These are phyloP conservation scores for Microtus ochrogaster DNA, from an alignment of 2,113 vertebrate species.

Conservation along the genomic window DNA sequence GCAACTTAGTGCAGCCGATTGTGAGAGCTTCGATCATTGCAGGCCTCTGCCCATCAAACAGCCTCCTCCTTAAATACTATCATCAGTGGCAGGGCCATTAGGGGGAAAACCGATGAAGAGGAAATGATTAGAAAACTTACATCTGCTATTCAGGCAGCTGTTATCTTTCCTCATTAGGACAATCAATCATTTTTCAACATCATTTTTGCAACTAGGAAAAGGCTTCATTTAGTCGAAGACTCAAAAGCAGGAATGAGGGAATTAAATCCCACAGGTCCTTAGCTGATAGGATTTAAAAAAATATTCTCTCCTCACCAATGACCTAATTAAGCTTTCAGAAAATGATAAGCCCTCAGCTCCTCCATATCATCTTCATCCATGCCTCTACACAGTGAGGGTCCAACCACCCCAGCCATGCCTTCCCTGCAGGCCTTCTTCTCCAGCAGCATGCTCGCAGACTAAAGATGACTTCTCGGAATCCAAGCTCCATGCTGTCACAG, in stretches of 20 bases:
- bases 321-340: conserved; percentile 78
- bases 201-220: conserved; percentile 79
- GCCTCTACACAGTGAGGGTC: neutral
- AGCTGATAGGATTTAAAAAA: conserved; percentile 67
- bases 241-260: conserved; percentile 69
- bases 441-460: neutral
- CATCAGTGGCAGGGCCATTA: conserved; percentile 74
- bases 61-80: conserved; percentile 78
- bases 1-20: neutral
- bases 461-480: neutral
- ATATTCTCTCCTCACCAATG: conserved; percentile 76
- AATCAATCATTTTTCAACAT: conserved; percentile 81
- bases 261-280: conserved; percentile 79
- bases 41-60: conserved; percentile 66
- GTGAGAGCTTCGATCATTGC: neutral
- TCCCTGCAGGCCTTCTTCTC: neutral
- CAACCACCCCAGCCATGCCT: neutral
- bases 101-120: conserved; percentile 79
- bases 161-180: conserved; percentile 79
- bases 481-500: neutral
- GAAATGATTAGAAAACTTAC: conserved; percentile 81
- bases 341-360: conserved; percentile 58
- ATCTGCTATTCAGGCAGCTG: conserved; percentile 81
- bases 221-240: conserved; percentile 78
- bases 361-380: conserved; percentile 51